phyloP scores from a whole-genome alignment of 2,888 invertebrate genomes.

The Temnothorax unifasciatus region DNA sequence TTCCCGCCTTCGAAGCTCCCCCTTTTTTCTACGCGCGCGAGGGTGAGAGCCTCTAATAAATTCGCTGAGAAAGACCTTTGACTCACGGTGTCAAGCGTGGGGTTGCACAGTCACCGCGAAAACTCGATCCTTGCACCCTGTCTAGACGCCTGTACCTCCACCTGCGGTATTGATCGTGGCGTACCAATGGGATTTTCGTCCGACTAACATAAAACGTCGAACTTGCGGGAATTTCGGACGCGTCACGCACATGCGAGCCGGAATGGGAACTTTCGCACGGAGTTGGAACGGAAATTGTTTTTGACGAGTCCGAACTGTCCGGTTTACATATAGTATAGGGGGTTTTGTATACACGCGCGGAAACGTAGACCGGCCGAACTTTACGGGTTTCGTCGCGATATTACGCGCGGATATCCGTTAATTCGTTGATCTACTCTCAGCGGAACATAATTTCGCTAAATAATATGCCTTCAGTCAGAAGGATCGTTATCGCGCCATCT shows the following conservation, averaged over 20 bases:
- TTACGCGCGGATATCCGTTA: neutral
- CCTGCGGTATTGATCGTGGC: slow-evolving; percentile 80
- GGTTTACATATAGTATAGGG: neutral
- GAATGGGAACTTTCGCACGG: neutral
- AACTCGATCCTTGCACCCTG: slow-evolving; percentile 62
- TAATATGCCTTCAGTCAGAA: neutral
- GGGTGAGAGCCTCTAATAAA: slow-evolving; percentile 73
- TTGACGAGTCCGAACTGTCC: slow-evolving; percentile 43
- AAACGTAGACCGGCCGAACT: neutral
- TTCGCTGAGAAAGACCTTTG: slow-evolving; percentile 75
- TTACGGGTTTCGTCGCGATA: neutral
- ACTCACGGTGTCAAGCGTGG: slow-evolving; percentile 71
- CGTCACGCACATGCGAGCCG: slow-evolving; percentile 38
- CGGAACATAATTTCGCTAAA: neutral
- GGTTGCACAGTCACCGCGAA: slow-evolving; percentile 70
- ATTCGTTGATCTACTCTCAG: neutral
- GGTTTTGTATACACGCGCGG: neutral
- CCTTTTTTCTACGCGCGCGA: slow-evolving; percentile 40
- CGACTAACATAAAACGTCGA: slow-evolving; percentile 76
- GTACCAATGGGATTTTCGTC: slow-evolving; percentile 78
- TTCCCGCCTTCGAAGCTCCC: slow-evolving; percentile 29
- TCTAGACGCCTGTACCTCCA: slow-evolving; percentile 73
- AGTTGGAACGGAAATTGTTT: slow-evolving; percentile 50
- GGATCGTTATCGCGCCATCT: too few species aligned
- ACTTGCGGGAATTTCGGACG: slow-evolving; percentile 68